Percentiles rank a stretch among this genome's conserved stretches.
phyloP scores from a whole-genome alignment of 2,888 invertebrate genomes.

The Epistrophe grossulariae region DNA sequence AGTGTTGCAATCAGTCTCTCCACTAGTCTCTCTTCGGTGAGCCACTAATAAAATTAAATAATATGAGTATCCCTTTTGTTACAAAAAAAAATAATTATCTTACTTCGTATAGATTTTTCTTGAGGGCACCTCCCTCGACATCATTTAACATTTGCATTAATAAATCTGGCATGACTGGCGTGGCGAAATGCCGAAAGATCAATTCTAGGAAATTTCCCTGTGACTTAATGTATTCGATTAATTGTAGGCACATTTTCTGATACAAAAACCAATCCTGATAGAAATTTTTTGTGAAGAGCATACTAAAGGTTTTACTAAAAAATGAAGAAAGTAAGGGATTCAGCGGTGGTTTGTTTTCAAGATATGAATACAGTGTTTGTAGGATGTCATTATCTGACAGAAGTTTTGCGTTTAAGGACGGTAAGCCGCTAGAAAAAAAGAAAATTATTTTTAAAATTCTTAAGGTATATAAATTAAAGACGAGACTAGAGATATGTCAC shows the following conservation, averaged over 20 bases:
- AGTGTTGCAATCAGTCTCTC: slow-evolving; percentile 89
- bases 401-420: slow-evolving; percentile 93
- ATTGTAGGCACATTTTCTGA: slow-evolving; percentile 95
- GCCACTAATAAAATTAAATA: slow-evolving; percentile 89
- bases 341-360: slow-evolving; percentile 93
- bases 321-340: slow-evolving; percentile 98
- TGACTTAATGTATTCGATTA: slow-evolving; percentile 95
- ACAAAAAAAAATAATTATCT: slow-evolving; percentile 77
- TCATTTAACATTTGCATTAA: slow-evolving; percentile 93
- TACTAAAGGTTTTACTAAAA: slow-evolving; percentile 97
- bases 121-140: slow-evolving; percentile 90
- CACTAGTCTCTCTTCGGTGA: slow-evolving; percentile 94
- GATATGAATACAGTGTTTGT: slow-evolving; percentile 94
- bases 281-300: slow-evolving; percentile 93
- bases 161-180: slow-evolving; percentile 97
- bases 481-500: too few species aligned
- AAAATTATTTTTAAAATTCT: slow-evolving; percentile 5
- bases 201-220: slow-evolving; percentile 94
- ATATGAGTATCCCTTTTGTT: background rate
- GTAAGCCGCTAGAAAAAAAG: slow-evolving; percentile 87
- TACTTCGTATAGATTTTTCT: slow-evolving; percentile 89
- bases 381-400: slow-evolving; percentile 91
- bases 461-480: background rate
- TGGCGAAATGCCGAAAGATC: slow-evolving; percentile 94
- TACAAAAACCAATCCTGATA: slow-evolving; percentile 97